Conservation (phyloP, 2,113 vertebrate species). For the Marcusenius ussheri region DNA sequence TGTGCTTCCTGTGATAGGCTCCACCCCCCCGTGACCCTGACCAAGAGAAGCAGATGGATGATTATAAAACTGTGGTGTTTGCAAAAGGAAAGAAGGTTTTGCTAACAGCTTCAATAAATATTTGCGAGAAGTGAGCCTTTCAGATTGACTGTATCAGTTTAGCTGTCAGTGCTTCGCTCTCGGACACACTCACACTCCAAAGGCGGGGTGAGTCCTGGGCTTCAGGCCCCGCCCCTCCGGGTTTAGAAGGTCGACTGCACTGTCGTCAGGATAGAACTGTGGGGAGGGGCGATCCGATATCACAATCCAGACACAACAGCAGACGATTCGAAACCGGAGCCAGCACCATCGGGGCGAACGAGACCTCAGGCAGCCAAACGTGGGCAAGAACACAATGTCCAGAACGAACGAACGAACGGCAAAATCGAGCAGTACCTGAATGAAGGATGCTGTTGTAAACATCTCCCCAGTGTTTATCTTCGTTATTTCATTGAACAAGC, state of each 20-base stretch:
- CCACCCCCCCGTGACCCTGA: background rate
- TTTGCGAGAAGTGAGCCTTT: background rate
- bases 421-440: conserved; percentile 54
- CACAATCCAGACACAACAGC: background rate
- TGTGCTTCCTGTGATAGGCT: background rate
- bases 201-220: conserved; percentile 51
- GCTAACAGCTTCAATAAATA: background rate
- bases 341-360: background rate
- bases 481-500: conserved; percentile 46
- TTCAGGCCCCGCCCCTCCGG: conserved; percentile 42
- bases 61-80: background rate
- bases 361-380: background rate
- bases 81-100: background rate
- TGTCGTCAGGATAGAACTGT: conserved; percentile 61
- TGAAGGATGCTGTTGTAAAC: conserved; percentile 57
- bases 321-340: background rate
- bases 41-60: background rate
- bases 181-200: conserved; percentile 61
- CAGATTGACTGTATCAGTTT: background rate
- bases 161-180: background rate
- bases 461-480: conserved; percentile 9
- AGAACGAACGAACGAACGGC: conserved; percentile 4
- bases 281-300: background rate
- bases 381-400: background rate
- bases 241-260: conserved; percentile 60